These are phyloP conservation scores for Dynastes maya DNA, from an alignment of 2,888 invertebrate genomes.

Conservation along the genomic window DNA sequence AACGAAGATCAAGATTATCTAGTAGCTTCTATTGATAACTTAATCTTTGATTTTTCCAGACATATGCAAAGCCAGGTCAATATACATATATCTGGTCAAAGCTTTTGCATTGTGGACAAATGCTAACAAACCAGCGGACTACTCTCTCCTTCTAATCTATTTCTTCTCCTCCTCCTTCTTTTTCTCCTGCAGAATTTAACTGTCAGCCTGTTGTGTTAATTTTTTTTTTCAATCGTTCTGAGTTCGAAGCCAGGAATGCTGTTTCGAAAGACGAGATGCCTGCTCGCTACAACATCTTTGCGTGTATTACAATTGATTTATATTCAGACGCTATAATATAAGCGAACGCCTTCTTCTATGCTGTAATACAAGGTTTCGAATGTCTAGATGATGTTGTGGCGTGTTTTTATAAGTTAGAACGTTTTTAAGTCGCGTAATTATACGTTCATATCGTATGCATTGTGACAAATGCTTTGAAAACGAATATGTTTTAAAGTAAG, in stretches of 20 bases:
- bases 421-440: not conserved
- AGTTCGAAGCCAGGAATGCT: constrained; percentile 52
- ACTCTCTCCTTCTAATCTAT: not conserved
- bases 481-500: too few relatives aligned
- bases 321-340: constrained; percentile 35
- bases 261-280: constrained; percentile 53
- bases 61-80: not conserved
- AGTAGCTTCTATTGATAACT: not conserved
- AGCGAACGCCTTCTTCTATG: constrained; percentile 30
- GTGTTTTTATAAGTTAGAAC: constrained; percentile 11
- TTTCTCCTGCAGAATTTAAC: not conserved
- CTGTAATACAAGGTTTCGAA: constrained; percentile 9
- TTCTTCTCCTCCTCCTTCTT: not conserved
- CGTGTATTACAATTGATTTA: constrained; percentile 34
- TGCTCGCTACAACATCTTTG: constrained; percentile 41
- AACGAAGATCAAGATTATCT: constrained; percentile 6
- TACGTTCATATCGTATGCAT: too few relatives aligned
- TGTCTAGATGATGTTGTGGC: constrained; percentile 12
- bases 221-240: constrained; percentile 48
- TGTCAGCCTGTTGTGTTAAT: constrained; percentile 16
- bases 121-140: not conserved
- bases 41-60: not conserved
- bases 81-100: not conserved
- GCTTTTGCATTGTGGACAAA: not conserved
- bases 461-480: too few relatives aligned